Evolutionary conservation across 2,113 vertebrate species (phyloP), one percentile per base, ranked within the genome.

Genomic region (Brienomyrus longianalis): DNA sequence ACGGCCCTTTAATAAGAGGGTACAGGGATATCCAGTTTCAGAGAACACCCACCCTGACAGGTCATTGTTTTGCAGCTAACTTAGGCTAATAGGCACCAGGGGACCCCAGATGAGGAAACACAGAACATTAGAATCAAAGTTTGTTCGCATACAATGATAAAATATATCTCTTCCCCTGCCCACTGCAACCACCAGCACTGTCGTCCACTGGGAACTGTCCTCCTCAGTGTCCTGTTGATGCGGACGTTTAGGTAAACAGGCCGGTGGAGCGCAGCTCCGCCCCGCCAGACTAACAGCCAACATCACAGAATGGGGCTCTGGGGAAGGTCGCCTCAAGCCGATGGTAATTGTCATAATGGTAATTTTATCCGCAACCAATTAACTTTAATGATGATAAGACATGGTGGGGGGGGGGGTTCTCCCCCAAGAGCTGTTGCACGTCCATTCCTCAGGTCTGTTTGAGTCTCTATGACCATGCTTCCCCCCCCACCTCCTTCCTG

Each of bases 31-130:
- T 96, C 96, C 95, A 93, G 95, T 97, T 96, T 96, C 95, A 94
- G 92, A 96, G 98, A 99, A 99, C 98, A 99, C 98, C 98, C 98
- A 99, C 97, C 96, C 96, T 93, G 98, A 96, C 96, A 96, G 95
- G 96, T 96, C 95, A 98, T 98, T 98, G 97, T 98, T 97, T 98
- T 96, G 96, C 96, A 97, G 95, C 95, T 84, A 96, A 95, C 96
- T 96, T 96, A 95, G 95, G 96, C 97, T 98, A 98, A 99, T 97
- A 98, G 97, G 96, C 96, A 96, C 96, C 94, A 92, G 93, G 97
- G 96, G 97, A 97, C 95, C 97, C 96, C 94, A 94, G 95, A 95
- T 93, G 95, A 96, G 97, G 97, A 98, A 97, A 95, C 96, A 95
- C 96, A 96, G 97, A 97, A 96, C 96, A 95, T 97, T 97, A 96